phyloP scores from a whole-genome alignment of 1,140 invertebrate genomes.

The Aphelenchoides fujianensis region DNA sequence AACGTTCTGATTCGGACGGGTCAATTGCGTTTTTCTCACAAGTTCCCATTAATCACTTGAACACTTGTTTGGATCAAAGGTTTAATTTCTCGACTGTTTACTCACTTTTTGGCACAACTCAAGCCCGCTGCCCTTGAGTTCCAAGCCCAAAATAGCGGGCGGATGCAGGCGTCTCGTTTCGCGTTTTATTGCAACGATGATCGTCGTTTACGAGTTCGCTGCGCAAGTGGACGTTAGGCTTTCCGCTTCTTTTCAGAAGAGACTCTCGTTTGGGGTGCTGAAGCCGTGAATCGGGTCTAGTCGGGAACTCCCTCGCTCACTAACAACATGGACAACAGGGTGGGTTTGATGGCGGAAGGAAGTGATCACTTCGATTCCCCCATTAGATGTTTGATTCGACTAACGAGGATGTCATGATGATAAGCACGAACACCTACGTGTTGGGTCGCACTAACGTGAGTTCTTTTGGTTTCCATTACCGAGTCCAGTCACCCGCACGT shows the following conservation, averaged over 20 bases:
- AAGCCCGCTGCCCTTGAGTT: not conserved
- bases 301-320: too few species aligned
- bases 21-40: too few species aligned
- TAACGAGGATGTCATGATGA: not conserved
- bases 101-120: too few species aligned
- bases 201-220: not conserved
- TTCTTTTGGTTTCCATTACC: not conserved
- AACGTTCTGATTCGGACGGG: too few species aligned
- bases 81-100: too few species aligned
- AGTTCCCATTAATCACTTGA: too few species aligned
- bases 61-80: too few species aligned
- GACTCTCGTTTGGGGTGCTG: too few species aligned
- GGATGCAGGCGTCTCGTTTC: not conserved
- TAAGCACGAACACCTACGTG: not conserved
- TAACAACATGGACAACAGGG: not conserved
- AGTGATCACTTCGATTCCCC: too few species aligned
- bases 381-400: not conserved
- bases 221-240: not conserved
- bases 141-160: not conserved
- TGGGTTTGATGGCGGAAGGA: too few species aligned
- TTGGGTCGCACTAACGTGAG: not conserved
- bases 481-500: too few species aligned
- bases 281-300: too few species aligned
- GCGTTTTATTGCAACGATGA: not conserved
- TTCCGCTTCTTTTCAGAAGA: conserved; percentile 2